Base-by-base conservation (phyloP, 2,888 invertebrate species). In the Strigamia maritima region DNA sequence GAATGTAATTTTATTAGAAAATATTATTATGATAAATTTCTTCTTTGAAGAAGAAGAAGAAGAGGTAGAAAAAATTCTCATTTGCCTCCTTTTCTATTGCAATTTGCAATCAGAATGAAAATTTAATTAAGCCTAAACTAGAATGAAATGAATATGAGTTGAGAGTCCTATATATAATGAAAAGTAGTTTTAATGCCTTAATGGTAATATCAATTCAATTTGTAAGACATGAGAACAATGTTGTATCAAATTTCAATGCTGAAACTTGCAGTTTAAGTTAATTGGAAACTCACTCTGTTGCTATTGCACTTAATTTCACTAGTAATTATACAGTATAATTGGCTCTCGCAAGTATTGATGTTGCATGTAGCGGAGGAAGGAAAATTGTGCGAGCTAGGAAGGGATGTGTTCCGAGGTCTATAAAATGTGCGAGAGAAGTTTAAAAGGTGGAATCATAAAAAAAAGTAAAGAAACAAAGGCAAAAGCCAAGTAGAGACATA, bases 201-300 rank as follows among this genome's bases (percentile, higher is more conserved):
- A 49, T 49, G 49, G 19, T 49, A 49, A 49, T 49, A 49, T 49
- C 49, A 49, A 49, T 49, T 49, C 49, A 49, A 49, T 49, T 49
- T 49, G 49, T 49, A 49, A 49, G 49, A 49, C 49, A 49, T 19
- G 49, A 49, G 49, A 16, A 49, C 49, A 49, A 49, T 49, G 49
- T 49, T 49, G 49, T 49, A 49, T 49, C 49, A 49, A 49, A 49
- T 49, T 49, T 49, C 49, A 49, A 49, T 49, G 49, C n/a, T 16
- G 49, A 49, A 49, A 49, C 49, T 49, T 49, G 49, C 49, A 49
- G 49, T 49, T 49, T 49, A 49, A 49, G 49, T 49, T 49, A 49
- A 49, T 49, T 49, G 49, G 49, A 49, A 49, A 49, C 49, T 49
- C 49, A 49, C 49, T 49, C 49, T 49, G 49, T 49, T 49, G 49